Evolutionary conservation across 2,888 invertebrate species (phyloP).

Genomic region (Tetropium fuscum): DNA sequence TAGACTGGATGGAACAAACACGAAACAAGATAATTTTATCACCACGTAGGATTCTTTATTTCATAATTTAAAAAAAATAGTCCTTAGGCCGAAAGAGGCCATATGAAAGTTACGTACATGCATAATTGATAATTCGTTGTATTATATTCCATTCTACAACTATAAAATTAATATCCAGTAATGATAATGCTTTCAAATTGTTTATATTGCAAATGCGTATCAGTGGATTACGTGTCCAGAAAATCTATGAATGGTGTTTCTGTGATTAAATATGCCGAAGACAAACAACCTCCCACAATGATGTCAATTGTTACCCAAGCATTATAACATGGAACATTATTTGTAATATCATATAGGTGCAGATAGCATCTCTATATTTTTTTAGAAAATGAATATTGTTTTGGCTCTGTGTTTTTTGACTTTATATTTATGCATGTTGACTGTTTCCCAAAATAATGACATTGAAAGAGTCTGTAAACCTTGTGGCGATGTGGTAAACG

Average conservation of each 20-base stretch:
- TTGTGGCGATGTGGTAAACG: conserved; percentile 29
- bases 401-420: background rate
- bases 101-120: too few species aligned
- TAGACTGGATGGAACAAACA: too few species aligned
- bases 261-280: conserved; percentile 24
- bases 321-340: background rate
- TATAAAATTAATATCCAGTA: background rate
- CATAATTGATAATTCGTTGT: too few species aligned
- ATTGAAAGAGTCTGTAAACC: conserved; percentile 18
- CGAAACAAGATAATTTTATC: too few species aligned
- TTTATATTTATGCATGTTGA: background rate
- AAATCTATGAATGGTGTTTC: conserved; percentile 13
- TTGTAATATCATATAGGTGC: background rate
- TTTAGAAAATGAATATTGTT: background rate
- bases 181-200: background rate
- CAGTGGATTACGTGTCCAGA: conserved; percentile 2
- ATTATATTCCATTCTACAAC: background rate
- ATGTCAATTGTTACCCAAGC: conserved; percentile 14
- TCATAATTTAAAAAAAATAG: too few species aligned
- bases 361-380: background rate
- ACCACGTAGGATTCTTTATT: too few species aligned
- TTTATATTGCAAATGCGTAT: background rate
- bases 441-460: conserved; percentile 15
- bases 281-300: conserved; percentile 16
- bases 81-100: too few species aligned